phyloP scores from a whole-genome alignment of 2,888 invertebrate species.

The Acronicta psi region DNA sequence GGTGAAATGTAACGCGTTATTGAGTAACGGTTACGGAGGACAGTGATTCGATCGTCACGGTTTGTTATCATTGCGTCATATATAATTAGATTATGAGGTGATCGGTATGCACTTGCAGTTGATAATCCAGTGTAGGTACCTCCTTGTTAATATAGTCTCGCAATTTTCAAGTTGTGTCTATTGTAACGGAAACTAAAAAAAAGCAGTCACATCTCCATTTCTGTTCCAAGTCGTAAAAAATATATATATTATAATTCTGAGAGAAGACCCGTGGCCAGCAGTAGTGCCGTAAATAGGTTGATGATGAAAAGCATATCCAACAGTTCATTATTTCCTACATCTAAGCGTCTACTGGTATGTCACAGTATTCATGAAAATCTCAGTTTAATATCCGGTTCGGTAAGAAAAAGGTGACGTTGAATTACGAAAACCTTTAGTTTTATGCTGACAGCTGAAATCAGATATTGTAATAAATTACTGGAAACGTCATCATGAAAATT shows the following conservation, averaged over 20 bases:
- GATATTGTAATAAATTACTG: background rate
- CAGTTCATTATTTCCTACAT: no score
- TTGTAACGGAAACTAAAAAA: background rate
- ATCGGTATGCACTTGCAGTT: slow-evolving; percentile 29
- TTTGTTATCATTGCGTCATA: slow-evolving; percentile 56
- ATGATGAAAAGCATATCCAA: no score
- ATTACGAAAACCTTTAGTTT: slow-evolving; percentile 27
- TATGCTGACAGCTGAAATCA: slow-evolving; percentile 29
- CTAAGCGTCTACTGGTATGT: no score
- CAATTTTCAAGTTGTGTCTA: background rate
- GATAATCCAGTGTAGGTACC: slow-evolving; percentile 15
- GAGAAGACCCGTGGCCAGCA: no score
- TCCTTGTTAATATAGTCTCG: background rate
- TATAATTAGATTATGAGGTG: slow-evolving; percentile 51
- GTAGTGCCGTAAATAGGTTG: no score
- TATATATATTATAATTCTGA: no score
- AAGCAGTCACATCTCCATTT: background rate
- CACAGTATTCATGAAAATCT: no score
- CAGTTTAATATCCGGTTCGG: background rate
- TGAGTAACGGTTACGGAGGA: slow-evolving; percentile 69
- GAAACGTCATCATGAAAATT: slow-evolving; percentile 23
- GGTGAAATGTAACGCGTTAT: slow-evolving; percentile 66
- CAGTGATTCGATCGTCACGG: slow-evolving; percentile 61
- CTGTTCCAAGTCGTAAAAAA: background rate
- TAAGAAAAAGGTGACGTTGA: slow-evolving; percentile 36